Base-by-base conservation (phyloP, 2,888 invertebrate species). In the Thera obeliscata region DNA sequence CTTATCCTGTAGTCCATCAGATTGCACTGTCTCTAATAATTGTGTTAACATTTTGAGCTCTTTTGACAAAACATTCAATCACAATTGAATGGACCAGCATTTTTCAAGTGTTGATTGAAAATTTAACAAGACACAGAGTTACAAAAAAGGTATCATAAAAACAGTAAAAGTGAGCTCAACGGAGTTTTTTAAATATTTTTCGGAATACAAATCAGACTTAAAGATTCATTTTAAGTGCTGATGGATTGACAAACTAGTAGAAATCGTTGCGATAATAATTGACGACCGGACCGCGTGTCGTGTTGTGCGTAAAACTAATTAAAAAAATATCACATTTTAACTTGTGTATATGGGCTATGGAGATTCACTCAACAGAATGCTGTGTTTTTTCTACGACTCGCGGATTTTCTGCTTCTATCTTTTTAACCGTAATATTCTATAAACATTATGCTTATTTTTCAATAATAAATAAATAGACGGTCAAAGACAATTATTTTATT, bases 341-440 rank as follows among this genome's bases (percentile, higher is more conserved):
- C 89, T 80, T 83, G 85, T 92, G 91, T 89, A 92, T 90, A 91
- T 88, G 84, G 87, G 81, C 89, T 90, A 89, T 91, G 90, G 93
- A 85, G 87, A 81, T 80, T 74, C 12, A 0, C 48, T 64, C 41
- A 73, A 67, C 86, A 91, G 83, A 91, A 77, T 84, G 83, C 81
- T 72, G 52, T 85, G 83, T 90, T 82, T 71, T 69, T 50, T 22
- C 35, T 41, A 65, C 8, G 1, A 52, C 58, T 36, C 46, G 57
- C 52, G 35, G 52, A 68, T 50, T 4, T 41, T 57, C 38, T 36
- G 41, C 11, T 55, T 61, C 22, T 3, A 55, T 59, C n/a, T 22
- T 54, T 52, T 50, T 11, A 41, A 56, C 33, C 2, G 41, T 33
- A 63, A 49, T 5, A 9, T 35, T 41, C 6, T 61, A 50, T 5